Conservation (phyloP, 2,113 vertebrate genomes). For the mouse (Mus musculus) region GRCm39 chr14:121182501-121183000, state of each 20-base stretch:
- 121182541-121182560: not conserved
- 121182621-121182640: fast-evolving
- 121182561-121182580: not conserved
- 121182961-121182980: not conserved
- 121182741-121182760: not conserved
- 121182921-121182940: not conserved
- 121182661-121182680: not conserved
- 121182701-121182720: not conserved
- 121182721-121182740: slow-evolving; percentile 31
- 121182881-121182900: not conserved
- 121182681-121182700: not conserved
- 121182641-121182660: not conserved
- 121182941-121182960: not conserved
- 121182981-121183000: not conserved
- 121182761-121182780: not conserved
- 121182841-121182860: not conserved
- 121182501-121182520: not conserved
- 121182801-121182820: not conserved
- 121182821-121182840: not conserved
- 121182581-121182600: not conserved
- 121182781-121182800: not conserved
- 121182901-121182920: not conserved
- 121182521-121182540: not conserved
- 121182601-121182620: not conserved
- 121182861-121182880: not conserved